A percentile compares a stretch with the other conserved stretches of the same genome.
Conservation (phyloP, 2,113 vertebrate genomes). For the Columbina picui region DNA sequence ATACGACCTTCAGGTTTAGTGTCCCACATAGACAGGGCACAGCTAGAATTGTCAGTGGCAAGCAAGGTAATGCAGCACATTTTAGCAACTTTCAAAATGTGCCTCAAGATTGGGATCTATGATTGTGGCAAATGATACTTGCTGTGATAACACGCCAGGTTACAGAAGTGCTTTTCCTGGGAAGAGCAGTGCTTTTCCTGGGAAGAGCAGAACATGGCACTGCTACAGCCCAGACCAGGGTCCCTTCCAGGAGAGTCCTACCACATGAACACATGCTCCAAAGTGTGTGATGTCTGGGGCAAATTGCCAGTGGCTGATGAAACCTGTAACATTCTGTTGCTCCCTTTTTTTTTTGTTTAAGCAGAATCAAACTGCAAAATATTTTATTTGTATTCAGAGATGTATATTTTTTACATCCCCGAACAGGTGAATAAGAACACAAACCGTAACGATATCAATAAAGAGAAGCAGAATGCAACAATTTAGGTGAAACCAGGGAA, state of each 20-base stretch:
- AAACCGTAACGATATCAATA: neutral
- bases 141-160: neutral
- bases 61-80: neutral
- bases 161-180: neutral
- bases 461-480: neutral
- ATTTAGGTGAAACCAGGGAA: neutral
- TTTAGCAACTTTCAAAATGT: neutral
- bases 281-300: neutral
- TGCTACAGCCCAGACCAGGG: neutral
- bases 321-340: neutral
- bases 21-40: neutral
- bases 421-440: neutral
- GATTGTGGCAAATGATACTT: neutral
- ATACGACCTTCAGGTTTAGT: neutral
- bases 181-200: neutral
- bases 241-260: neutral
- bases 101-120: neutral
- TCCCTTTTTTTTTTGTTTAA: neutral
- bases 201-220: neutral
- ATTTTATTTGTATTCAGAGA: neutral
- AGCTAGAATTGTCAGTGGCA: neutral
- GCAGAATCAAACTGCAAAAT: neutral
- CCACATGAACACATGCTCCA: neutral
- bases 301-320: neutral
- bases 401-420: neutral